Evolutionary conservation across 2,113 vertebrate genomes (phyloP), one percentile per base, ranked within the genome.

Genomic region (Solea senegalensis): DNA sequence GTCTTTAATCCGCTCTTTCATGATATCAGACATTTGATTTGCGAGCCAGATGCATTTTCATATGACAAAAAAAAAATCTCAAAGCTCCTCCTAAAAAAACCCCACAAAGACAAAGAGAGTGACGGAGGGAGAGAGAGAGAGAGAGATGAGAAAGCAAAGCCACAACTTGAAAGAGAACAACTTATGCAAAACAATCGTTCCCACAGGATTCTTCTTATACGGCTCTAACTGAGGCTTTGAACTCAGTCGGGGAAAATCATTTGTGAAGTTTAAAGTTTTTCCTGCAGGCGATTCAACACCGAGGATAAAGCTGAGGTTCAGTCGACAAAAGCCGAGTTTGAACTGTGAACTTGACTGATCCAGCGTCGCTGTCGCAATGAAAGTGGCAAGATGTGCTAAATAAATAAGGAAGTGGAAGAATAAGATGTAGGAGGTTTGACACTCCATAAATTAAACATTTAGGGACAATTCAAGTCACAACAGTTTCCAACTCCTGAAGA

Each of bases 171-270:
- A 75, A 86, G 81, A 87, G 67, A 86, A 75, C 72, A 81, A 81
- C 59, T 80, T 80, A 82, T 87, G 81, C 81, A 89, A 86, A 89
- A 89, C 81, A 88, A 91, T 79, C 58, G 59, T 9, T 87, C 86
- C 78, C 87, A 66, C 44, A 64, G 81, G 87, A 88, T 81, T 81
- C 40, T 57, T 84, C 64, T 78, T 66, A 66, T 58, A 69, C 52
- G 74, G 60, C 63, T 50, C 50, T 62, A 75, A 78, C 64, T 39
- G 55, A 54, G 12, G 69, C 86, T 86, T 83, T 90, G 83, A 91
- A 86, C 83, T 89, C 49, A 39, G 43, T 9, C 46, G 69, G 58
- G 81, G 15, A 86, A 86, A 88, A 84, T 71, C 46, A 85, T 83
- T 74, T 80, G 52, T 41, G 28, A 83, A 74, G 70, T 86, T 84